Conservation (phyloP, 2,113 vertebrate genomes). For the Saguinus imperator region DNA sequence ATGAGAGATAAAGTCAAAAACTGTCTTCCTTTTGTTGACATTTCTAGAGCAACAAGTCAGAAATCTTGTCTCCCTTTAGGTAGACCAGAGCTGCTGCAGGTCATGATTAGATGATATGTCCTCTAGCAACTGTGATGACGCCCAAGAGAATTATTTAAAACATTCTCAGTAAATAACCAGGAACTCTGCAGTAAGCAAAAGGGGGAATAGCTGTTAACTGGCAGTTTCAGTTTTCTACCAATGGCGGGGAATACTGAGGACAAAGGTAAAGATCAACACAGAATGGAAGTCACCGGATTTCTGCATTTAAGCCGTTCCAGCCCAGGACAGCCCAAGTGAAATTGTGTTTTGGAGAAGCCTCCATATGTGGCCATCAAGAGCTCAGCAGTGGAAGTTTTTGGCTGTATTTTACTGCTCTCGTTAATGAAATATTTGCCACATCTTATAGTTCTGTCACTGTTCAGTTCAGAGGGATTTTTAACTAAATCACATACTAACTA, state of each 20-base stretch:
- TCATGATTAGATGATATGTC: constrained; percentile 46
- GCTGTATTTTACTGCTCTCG: neutral
- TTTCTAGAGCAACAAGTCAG: constrained; percentile 67
- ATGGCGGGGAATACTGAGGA: neutral
- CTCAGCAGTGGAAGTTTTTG: neutral
- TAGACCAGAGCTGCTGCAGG: neutral
- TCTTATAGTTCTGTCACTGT: neutral
- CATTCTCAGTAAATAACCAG: constrained; percentile 52
- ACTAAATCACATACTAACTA: neutral
- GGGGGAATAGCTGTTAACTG: neutral
- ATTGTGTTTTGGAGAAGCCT: neutral
- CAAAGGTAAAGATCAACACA: neutral
- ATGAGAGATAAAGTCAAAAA: constrained; percentile 56
- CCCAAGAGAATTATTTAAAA: constrained; percentile 53
- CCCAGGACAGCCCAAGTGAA: neutral
- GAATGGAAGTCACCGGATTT: neutral
- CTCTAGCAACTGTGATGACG: constrained; percentile 41
- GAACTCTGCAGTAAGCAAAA: constrained; percentile 31
- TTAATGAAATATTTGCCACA: neutral
- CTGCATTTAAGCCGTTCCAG: neutral
- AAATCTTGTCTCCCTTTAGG: constrained; percentile 41
- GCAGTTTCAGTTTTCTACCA: constrained; percentile 14
- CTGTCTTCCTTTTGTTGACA: constrained; percentile 66
- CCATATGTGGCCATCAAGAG: neutral
- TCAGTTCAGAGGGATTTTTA: constrained; percentile 11